Evolutionary conservation across 2,888 invertebrate species (phyloP), one percentile per base, ranked within the genome.

Genomic region (Eulithis testata): DNA sequence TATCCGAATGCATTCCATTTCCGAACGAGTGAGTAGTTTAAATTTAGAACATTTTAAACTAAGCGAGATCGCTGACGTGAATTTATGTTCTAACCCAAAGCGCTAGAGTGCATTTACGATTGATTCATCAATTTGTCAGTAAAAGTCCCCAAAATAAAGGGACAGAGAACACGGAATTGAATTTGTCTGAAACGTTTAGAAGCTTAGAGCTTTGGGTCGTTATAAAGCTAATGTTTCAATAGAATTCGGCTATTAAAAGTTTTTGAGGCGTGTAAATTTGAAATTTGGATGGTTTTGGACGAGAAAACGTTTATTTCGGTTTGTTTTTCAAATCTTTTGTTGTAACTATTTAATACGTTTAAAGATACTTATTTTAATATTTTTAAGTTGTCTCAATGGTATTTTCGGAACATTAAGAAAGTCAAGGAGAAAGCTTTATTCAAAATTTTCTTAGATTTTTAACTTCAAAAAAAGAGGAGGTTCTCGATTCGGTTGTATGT

Each of bases 1-100:
- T 76, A 71, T 66, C 72, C 79, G 81, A 85, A 86, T 84, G 84
- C 80, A 76, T 75, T 79, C 81, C 79, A 79, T 84, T 85, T 87
- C 83, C 85, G 82, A 82, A 80, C 75, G 66, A 71, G 71, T 70
- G 73, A 65, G 74, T 68, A 76, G 67, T 83, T 80, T 85, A 87
- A 81, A 86, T 82, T 77, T 87, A 83, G 83, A 84, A 78, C 69
- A 71, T 72, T 78, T 78, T 75, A 74, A 75, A 76, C 73, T 73
- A 66, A 57, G 58, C 71, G 74, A 57, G 65, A 68, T 69, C 63
- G 74, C 70, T 69, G 47, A 70, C 59, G 65, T 71, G 65, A 72
- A 74, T 75, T 67, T 63, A 67, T 64, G 53, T 60, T 61, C 70
- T 65, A 67, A 40, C 58, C 60, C 57, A 31, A 55, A 47, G 66